Base-by-base conservation (phyloP, 2,797 vertebrate genomes). In the Cyprinodon diabolis region DNA sequence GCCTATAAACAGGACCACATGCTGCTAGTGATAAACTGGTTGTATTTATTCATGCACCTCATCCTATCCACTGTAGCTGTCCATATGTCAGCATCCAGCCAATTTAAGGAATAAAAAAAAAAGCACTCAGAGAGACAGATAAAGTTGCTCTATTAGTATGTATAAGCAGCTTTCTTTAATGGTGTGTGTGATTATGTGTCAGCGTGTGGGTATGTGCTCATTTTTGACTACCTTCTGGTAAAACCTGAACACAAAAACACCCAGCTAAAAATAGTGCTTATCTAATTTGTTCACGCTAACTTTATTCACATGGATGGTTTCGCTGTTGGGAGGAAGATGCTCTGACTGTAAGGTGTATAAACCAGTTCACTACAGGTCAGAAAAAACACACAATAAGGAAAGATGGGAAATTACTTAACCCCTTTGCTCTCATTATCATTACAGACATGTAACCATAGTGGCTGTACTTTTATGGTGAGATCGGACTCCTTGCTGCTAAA, bases 21-120 rank as follows among this genome's bases (percentile, higher is more conserved):
- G 93, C 90, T 92, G 90, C 89, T 92, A 91, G 90, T 85, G 93
- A 95, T 95, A 95, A 95, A 94, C 94, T 90, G 80, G 88, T 86
- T 92, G 85, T 23, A 93, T 90, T 88, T 88, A 90, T 91, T 91
- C 90, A 92, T 92, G 91, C 85, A 88, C 91, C 83, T 91, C 92
- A 90, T 94, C 93, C 93, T 91, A 90, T 81, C 86, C 69, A 72
- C 77, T 71, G 78, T 86, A 91, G 88, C 90, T 62, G 72, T 86
- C 87, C 85, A 91, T 86, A 90, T 88, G 92, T 92, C 89, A 87
- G 85, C 67, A 87, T 94, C 88, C 90, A 90, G 87, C 91, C 74
- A 72, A 68, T 71, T 88, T 82, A 71, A 75, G 85, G 78, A 90
- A 90, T 30, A 10, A 1, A 45, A 8, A 62, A 75, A 78, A 62